A percentile compares a stretch with the other conserved stretches of the same genome.
Conservation (phyloP, 92 coral and sea anemone genomes). For the Parazoanthus atlanticus region DNA sequence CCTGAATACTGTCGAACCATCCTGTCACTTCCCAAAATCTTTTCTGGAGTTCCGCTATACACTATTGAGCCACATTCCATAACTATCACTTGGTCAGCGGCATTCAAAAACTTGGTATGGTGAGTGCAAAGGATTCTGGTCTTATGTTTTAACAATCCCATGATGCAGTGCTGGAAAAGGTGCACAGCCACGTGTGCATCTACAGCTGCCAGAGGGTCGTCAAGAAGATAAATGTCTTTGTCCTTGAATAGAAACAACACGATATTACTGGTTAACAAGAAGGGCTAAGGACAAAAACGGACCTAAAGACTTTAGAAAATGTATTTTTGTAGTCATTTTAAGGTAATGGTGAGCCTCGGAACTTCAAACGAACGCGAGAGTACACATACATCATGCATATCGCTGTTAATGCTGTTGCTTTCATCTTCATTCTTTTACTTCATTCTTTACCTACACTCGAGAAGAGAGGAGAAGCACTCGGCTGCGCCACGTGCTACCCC, state of each 20-base stretch:
- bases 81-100: conserved; percentile 88
- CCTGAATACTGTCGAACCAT: conserved; percentile 65
- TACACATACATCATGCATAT: too few species aligned
- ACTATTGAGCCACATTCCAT: conserved; percentile 78
- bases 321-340: neutral
- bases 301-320: neutral
- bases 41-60: conserved; percentile 78
- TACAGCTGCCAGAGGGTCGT: conserved; percentile 96
- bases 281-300: neutral
- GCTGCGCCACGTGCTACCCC: too few species aligned
- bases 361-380: too few species aligned
- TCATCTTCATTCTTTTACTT: too few species aligned
- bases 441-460: too few species aligned
- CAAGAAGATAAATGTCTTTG: conserved; percentile 89
- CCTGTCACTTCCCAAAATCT: conserved; percentile 62
- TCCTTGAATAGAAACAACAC: conserved; percentile 55
- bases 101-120: conserved; percentile 82
- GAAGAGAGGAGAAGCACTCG: too few species aligned
- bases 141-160: conserved; percentile 87
- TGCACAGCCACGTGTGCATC: conserved; percentile 97
- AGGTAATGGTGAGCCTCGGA: neutral
- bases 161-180: conserved; percentile 94
- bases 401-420: too few species aligned
- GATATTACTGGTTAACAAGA: neutral
- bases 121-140: conserved; percentile 99